A percentile compares a stretch with the other conserved stretches of the same genome.
These are phyloP conservation scores for Zoroaster sp. DNA, from an alignment of 53 echinoderm and acorn worm genomes.

Conservation along the genomic window DNA sequence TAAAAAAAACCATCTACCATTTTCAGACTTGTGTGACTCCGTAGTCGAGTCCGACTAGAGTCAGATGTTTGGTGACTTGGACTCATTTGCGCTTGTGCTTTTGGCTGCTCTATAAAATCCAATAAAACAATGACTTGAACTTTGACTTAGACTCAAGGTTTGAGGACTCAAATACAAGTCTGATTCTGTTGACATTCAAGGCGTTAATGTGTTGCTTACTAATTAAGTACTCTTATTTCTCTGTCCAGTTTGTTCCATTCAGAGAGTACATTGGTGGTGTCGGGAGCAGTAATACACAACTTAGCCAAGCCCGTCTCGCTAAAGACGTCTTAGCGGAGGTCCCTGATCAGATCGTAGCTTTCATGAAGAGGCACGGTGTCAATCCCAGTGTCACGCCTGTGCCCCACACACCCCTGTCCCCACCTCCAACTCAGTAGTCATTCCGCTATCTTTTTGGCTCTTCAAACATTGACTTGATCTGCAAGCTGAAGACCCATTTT, in stretches of 20 bases:
- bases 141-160: too few relatives aligned
- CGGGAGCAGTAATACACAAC: constrained; percentile 66
- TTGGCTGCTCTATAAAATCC: too few relatives aligned
- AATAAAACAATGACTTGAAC: too few relatives aligned
- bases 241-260: constrained; percentile 92
- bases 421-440: constrained; percentile 14
- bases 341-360: constrained; percentile 88
- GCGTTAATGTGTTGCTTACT: too few relatives aligned
- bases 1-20: too few relatives aligned
- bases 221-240: too few relatives aligned
- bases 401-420: constrained; percentile 49
- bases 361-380: constrained; percentile 84
- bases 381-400: constrained; percentile 11
- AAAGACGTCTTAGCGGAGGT: constrained; percentile 98
- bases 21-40: too few relatives aligned
- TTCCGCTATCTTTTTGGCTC: too few relatives aligned
- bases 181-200: not conserved
- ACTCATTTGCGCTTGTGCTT: too few relatives aligned
- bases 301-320: constrained; percentile 95
- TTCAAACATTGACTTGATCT: too few relatives aligned
- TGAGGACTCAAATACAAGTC: not conserved
- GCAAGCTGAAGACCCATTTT: too few relatives aligned
- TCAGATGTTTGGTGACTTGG: not conserved
- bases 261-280: constrained; percentile 84
- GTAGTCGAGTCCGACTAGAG: not conserved